Evolutionary conservation across 2,888 invertebrate species (phyloP).

Genomic region (Tetranychus truncatus): DNA sequence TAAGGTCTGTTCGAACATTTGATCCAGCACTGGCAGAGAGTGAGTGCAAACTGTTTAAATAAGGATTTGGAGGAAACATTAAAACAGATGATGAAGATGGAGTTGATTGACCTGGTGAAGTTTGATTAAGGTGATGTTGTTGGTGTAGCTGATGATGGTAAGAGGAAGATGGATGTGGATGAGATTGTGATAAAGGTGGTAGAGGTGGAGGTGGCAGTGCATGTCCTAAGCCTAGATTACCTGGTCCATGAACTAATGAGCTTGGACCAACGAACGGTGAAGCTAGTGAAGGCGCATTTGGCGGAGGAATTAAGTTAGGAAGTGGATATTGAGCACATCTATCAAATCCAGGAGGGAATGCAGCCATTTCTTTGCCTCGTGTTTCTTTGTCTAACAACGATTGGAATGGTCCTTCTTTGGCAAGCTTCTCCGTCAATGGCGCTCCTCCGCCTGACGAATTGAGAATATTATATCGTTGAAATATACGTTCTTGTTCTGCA

Average conservation of each 20-base stretch:
- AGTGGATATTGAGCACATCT: background rate
- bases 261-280: background rate
- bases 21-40: constrained; percentile 14
- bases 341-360: background rate
- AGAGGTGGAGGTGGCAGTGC: background rate
- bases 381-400: background rate
- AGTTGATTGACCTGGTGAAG: background rate
- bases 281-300: background rate
- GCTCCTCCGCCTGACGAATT: constrained; percentile 20
- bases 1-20: constrained; percentile 3
- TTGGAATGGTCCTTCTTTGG: constrained; percentile 16
- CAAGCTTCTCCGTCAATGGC: constrained; percentile 17
- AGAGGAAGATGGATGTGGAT: background rate
- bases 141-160: background rate
- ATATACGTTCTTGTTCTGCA: constrained; percentile 16
- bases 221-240: background rate
- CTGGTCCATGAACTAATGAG: background rate
- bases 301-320: background rate
- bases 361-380: background rate
- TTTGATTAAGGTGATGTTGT: background rate
- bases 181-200: background rate
- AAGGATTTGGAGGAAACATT: constrained; percentile 15
- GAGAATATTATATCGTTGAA: constrained; percentile 18
- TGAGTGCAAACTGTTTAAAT: constrained; percentile 16
- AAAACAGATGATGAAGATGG: background rate